phyloP scores from a whole-genome alignment of 2,888 invertebrate species.

The Sminthurides aquaticus region DNA sequence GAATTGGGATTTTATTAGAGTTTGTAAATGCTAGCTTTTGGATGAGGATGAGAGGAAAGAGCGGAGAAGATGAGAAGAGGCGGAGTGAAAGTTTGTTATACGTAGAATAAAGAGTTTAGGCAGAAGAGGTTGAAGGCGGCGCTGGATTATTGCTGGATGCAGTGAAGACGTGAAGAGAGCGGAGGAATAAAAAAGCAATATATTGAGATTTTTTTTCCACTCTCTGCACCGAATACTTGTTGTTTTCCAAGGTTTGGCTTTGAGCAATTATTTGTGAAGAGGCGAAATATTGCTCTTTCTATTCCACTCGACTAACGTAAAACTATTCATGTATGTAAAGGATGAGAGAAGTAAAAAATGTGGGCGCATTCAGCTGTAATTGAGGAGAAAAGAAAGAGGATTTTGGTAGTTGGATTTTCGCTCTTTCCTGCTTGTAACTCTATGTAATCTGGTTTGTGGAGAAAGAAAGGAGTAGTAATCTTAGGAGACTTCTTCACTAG shows the following conservation, averaged over 20 bases:
- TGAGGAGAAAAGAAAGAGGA: constrained; percentile 23
- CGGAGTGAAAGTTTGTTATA: background rate
- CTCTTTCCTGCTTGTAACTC: background rate
- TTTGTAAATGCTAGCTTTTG: too few species aligned
- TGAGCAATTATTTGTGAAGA: constrained; percentile 30
- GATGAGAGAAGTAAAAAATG: constrained; percentile 16
- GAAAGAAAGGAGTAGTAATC: background rate
- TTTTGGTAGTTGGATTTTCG: background rate
- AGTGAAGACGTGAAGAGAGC: background rate
- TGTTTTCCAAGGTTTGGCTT: constrained; percentile 10
- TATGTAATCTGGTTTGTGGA: background rate
- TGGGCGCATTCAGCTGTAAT: constrained; percentile 25
- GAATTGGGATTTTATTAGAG: too few species aligned
- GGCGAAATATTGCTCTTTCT: constrained; percentile 28
- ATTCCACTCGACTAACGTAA: constrained; percentile 30
- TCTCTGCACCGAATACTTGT: background rate
- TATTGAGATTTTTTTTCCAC: background rate
- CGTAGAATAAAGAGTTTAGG: background rate
- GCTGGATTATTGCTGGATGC: too few species aligned
- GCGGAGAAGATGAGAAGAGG: background rate
- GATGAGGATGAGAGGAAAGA: background rate
- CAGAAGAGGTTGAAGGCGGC: background rate
- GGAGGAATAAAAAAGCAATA: background rate
- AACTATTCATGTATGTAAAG: constrained; percentile 13
- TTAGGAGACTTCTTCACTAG: background rate